A percentile compares a stretch with the other conserved stretches of the same genome.
Conservation (phyloP, 2,888 invertebrate species). For the Cheilosia scutellata region DNA sequence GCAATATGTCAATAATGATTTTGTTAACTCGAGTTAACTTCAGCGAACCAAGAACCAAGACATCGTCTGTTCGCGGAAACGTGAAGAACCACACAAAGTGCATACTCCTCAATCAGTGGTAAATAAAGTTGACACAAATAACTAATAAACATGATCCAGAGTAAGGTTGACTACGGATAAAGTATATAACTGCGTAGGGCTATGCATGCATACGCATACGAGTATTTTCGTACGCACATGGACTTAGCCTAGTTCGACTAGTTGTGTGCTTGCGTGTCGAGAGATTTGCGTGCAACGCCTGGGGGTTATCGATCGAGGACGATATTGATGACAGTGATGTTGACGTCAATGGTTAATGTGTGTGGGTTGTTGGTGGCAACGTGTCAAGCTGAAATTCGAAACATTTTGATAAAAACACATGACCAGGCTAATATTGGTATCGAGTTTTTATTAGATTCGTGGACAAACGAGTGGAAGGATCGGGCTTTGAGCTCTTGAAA, state of each 20-base stretch:
- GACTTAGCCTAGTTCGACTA: slow-evolving; percentile 22
- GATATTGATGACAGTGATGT: slow-evolving; percentile 11
- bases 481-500: no score
- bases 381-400: no score
- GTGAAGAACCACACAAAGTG: slow-evolving; percentile 70
- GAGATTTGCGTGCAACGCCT: not conserved
- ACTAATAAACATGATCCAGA: slow-evolving; percentile 71
- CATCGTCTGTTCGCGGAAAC: slow-evolving; percentile 49
- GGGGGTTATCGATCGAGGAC: slow-evolving; percentile 19
- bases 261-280: slow-evolving; percentile 13
- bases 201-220: not conserved
- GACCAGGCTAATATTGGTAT: no score
- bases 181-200: slow-evolving; percentile 2
- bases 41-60: slow-evolving; percentile 45
- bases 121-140: slow-evolving; percentile 71
- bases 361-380: no score
- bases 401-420: no score
- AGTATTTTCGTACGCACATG: not conserved
- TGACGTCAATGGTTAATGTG: not conserved
- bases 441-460: no score
- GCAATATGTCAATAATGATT: slow-evolving; percentile 61
- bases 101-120: slow-evolving; percentile 56
- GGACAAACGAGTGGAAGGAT: no score
- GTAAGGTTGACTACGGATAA: slow-evolving; percentile 31
- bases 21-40: slow-evolving; percentile 63